Conservation (phyloP, 2,888 invertebrate species). For the Didymodactylos carnosus region DNA sequence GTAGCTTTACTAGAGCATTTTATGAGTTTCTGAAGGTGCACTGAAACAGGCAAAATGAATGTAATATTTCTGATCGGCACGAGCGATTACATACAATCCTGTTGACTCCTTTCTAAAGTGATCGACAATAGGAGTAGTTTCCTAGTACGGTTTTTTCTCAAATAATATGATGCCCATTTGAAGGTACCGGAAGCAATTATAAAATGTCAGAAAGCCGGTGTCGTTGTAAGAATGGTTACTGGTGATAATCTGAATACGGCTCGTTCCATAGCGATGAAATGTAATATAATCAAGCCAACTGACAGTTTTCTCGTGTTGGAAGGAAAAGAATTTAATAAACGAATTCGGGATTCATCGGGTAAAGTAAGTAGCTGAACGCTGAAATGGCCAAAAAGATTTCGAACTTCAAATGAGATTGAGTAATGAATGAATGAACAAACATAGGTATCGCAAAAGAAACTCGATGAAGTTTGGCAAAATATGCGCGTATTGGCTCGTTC, state of each 20-base stretch:
- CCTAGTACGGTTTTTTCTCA: no score
- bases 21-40: no score
- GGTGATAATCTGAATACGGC: conserved; percentile 98
- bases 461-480: conserved; percentile 13
- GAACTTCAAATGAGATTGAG: no score
- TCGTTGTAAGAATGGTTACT: conserved; percentile 96
- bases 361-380: no score
- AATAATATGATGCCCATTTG: neutral
- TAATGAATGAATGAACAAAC: no score
- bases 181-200: conserved; percentile 59
- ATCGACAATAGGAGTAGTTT: no score
- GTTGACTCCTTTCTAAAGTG: no score
- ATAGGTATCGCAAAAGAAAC: neutral
- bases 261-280: conserved; percentile 84
- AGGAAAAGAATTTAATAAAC: conserved; percentile 84
- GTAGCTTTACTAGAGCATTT: no score
- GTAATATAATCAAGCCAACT: conserved; percentile 76
- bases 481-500: conserved; percentile 12
- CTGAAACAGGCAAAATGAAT: no score
- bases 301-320: conserved; percentile 89
- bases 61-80: no score
- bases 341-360: conserved; percentile 41
- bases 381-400: no score
- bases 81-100: no score
- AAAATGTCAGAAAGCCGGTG: conserved; percentile 88